Evolutionary conservation across 2,797 vertebrate species (phyloP), one percentile per base, ranked within the genome.

Genomic region (Eupleurogrammus muticus): DNA sequence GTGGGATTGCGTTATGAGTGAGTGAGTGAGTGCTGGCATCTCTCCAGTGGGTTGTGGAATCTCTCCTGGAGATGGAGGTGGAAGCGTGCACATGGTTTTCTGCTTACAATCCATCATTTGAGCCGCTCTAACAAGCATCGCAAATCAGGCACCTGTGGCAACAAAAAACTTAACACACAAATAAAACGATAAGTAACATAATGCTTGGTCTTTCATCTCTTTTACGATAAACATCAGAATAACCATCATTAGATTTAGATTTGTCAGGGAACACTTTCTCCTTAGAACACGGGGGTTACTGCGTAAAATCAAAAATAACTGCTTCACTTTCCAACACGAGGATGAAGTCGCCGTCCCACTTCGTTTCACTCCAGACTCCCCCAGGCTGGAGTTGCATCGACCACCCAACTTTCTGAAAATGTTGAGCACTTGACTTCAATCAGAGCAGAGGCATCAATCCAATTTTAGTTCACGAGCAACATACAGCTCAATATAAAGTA

Each of bases 51-150:
- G 73, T 75, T 44, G 42, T 54, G 23, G 54, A 58, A 44, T 65
- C 52, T 60, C 32, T 77, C 23, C 47, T 51, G 0, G 8, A 65
- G 51, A n/a, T n/a, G n/a, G n/a, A n/a, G 35, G 49, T 77, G 80
- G 80, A 66, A 73, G 56, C 59, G 46, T 50, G 49, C n/a, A 57
- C 36, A 19, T 62, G 13, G 66, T 62, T 68, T 61, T 56, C 62
- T 67, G 52, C 64, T 65, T 52, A 55, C 74, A 70, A 59, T 84
- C 74, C 69, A 75, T 84, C 74, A 81, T 8, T 13, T 40, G 7
- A 35, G 34, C 46, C 3, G 14, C 23, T 63, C 49, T 9, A 64
- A 23, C 38, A 61, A 48, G 21, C 50, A 20, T 24, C 5, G 35
- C 34, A 72, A 66, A 54, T 34, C 56, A 77, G 65, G 67, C 24